Conservation (phyloP, 2,797 vertebrate genomes). For the Neosilurus hyrtlii region DNA sequence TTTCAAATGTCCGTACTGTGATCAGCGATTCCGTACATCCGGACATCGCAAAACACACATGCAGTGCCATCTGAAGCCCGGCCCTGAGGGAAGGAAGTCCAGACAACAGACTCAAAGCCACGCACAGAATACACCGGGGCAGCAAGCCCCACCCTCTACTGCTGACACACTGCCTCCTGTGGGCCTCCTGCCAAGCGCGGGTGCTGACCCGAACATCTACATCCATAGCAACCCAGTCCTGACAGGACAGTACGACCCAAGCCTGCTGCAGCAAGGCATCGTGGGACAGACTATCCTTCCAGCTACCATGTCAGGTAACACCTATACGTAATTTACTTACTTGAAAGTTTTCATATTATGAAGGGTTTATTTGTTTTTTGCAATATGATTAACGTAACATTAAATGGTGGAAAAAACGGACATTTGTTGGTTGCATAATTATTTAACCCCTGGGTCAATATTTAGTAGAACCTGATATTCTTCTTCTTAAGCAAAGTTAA, state of each 20-base stretch:
- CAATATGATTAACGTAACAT: background rate
- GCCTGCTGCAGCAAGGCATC: conserved; percentile 84
- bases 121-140: conserved; percentile 63
- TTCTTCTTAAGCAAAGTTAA: too few relatives aligned
- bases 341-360: background rate
- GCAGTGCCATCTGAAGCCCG: conserved; percentile 86
- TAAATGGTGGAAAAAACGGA: background rate
- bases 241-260: conserved; percentile 87
- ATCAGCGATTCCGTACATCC: conserved; percentile 93
- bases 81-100: conserved; percentile 76
- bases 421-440: background rate
- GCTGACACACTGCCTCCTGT: conserved; percentile 78
- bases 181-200: conserved; percentile 75
- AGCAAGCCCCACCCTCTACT: conserved; percentile 50
- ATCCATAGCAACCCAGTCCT: conserved; percentile 89
- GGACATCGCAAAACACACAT: conserved; percentile 98
- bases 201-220: conserved; percentile 83
- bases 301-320: conserved; percentile 90
- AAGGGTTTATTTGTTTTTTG: background rate
- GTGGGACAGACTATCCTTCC: conserved; percentile 95
- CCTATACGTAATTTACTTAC: background rate
- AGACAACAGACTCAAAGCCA: conserved; percentile 67
- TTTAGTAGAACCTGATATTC: too few relatives aligned
- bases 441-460: too few relatives aligned
- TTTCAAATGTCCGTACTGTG: conserved; percentile 96